phyloP scores from a whole-genome alignment of 2,797 vertebrate species.

The Apodemus agrarius region DNA sequence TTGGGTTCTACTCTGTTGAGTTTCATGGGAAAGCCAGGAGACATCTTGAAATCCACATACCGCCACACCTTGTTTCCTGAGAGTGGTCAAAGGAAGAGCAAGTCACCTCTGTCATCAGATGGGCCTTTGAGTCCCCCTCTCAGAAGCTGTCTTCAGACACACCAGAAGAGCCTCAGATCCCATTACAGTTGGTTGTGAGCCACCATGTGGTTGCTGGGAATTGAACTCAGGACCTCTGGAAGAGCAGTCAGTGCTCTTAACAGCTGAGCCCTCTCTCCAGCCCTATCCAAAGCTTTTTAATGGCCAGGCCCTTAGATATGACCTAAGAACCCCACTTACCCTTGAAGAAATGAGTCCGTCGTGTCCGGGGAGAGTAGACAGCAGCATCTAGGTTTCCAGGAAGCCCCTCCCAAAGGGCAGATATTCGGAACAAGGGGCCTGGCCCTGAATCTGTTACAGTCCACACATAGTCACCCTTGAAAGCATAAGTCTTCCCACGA shows the following conservation, averaged over 20 bases:
- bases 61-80: slow-evolving; percentile 91
- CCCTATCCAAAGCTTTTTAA: not conserved
- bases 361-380: slow-evolving; percentile 92
- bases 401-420: slow-evolving; percentile 90
- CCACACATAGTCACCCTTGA: slow-evolving; percentile 94
- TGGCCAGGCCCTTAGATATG: not conserved
- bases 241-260: no score
- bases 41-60: slow-evolving; percentile 89
- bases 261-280: no score
- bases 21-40: slow-evolving; percentile 91
- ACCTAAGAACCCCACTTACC: slow-evolving; percentile 82
- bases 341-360: slow-evolving; percentile 94
- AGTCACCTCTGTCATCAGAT: not conserved
- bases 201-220: no score
- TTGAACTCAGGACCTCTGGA: no score
- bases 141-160: not conserved
- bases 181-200: no score
- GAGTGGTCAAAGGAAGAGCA: slow-evolving; percentile 49
- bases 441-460: slow-evolving; percentile 90
- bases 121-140: not conserved
- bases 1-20: slow-evolving; percentile 89
- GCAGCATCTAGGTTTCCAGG: slow-evolving; percentile 92
- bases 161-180: no score
- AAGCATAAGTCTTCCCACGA: slow-evolving; percentile 92
- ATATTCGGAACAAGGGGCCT: slow-evolving; percentile 88